Conservation (phyloP, 2,113 vertebrate genomes). For the Poeciliopsis prolifica region DNA sequence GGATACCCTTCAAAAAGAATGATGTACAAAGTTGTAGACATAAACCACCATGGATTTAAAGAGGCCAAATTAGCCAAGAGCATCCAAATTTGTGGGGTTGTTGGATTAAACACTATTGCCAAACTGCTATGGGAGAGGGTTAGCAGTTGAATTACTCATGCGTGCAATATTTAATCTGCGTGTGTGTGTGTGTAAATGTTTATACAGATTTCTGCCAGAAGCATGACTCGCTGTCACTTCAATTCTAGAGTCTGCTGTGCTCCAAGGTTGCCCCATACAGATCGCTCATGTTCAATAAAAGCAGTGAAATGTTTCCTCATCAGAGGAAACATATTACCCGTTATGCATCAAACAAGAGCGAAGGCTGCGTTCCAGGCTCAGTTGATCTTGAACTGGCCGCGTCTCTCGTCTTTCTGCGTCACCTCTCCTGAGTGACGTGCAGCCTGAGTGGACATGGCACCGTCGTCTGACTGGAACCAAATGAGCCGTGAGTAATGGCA, state of each 20-base stretch:
- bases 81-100: constrained; percentile 40
- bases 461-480: constrained; percentile 65
- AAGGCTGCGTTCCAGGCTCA: constrained; percentile 15
- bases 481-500: constrained; percentile 66
- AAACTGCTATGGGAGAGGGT: constrained; percentile 30
- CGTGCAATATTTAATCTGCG: constrained; percentile 40
- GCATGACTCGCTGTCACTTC: constrained; percentile 13
- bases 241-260: constrained; percentile 4
- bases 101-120: constrained; percentile 26
- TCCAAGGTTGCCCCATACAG: neutral
- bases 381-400: constrained; percentile 13
- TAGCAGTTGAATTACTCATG: constrained; percentile 65
- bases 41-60: constrained; percentile 14
- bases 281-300: constrained; percentile 22
- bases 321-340: neutral
- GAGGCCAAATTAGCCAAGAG: constrained; percentile 15
- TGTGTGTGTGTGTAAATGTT: neutral
- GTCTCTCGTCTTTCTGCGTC: constrained; percentile 34
- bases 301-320: constrained; percentile 7
- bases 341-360: neutral
- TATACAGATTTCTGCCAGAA: constrained; percentile 12
- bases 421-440: constrained; percentile 54
- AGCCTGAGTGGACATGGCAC: constrained; percentile 63
- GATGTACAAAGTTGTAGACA: constrained; percentile 15
- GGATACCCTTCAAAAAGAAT: constrained; percentile 17